Conservation (phyloP, 2,888 invertebrate species). For the Papilio protenor region DNA sequence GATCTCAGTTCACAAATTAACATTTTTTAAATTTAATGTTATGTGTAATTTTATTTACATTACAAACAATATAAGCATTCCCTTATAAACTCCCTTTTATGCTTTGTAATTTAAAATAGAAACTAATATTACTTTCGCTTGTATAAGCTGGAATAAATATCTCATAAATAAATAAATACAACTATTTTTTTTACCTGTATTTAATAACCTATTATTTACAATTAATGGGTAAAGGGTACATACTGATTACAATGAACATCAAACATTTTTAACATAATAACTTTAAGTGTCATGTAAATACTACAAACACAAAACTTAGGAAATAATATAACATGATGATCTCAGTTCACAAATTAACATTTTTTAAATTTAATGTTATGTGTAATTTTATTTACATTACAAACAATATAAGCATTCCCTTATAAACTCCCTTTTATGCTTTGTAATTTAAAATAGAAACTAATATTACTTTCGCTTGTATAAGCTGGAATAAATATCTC, state of each 20-base stretch:
- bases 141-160: neutral
- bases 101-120: no score
- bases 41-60: neutral
- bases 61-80: neutral
- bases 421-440: no score
- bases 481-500: neutral
- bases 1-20: no score
- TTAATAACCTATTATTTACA: slow-evolving; percentile 1
- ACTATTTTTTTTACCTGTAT: slow-evolving; percentile 5
- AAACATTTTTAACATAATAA: slow-evolving; percentile 1
- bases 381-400: neutral
- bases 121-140: no score
- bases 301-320: neutral
- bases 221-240: neutral
- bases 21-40: neutral
- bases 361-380: neutral
- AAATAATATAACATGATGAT: neutral
- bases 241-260: neutral
- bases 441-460: no score
- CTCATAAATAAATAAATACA: neutral
- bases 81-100: no score
- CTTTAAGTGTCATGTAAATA: neutral
- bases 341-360: neutral
- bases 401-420: neutral
- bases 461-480: no score